phyloP scores from a whole-genome alignment of 2,888 invertebrate genomes.

The Hedychridium roseum region DNA sequence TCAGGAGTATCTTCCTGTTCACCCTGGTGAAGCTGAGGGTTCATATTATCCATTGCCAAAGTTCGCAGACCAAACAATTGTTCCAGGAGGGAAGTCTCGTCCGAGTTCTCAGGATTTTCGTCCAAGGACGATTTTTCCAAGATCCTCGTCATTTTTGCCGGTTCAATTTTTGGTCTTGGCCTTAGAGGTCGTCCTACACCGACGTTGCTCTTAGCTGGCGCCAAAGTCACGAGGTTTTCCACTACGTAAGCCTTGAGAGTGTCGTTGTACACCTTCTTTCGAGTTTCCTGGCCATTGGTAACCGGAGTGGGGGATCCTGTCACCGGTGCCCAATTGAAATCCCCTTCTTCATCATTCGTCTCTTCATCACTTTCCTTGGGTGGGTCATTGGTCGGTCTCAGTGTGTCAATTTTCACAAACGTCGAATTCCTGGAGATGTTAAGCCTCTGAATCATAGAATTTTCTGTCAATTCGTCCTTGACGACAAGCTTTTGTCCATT shows the following conservation, averaged over 20 bases:
- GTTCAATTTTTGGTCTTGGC: constrained; percentile 69
- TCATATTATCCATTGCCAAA: constrained; percentile 15
- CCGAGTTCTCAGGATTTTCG: constrained; percentile 12
- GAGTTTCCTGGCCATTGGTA: constrained; percentile 26
- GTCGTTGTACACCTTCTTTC: constrained; percentile 53
- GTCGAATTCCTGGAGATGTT: constrained; percentile 48
- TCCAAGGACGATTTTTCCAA: constrained; percentile 11
- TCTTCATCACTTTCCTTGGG: constrained; percentile 21
- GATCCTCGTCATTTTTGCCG: constrained; percentile 34
- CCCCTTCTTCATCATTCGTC: too few relatives aligned
- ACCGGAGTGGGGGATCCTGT: too few relatives aligned
- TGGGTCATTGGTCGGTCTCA: constrained; percentile 25
- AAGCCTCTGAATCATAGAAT: constrained; percentile 5
- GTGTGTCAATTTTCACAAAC: constrained; percentile 47
- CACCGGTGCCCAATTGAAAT: too few relatives aligned
- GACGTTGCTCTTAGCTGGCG: constrained; percentile 82
- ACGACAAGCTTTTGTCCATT: constrained; percentile 39
- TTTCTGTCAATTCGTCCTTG: constrained; percentile 9
- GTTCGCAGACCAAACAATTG: constrained; percentile 43
- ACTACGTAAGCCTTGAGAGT: constrained; percentile 54
- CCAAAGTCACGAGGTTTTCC: constrained; percentile 69
- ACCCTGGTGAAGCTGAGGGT: constrained; percentile 36
- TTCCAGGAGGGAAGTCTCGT: constrained; percentile 42
- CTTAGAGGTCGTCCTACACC: constrained; percentile 77
- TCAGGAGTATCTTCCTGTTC: constrained; percentile 46